A percentile compares a stretch with the other conserved stretches of the same genome.
Conservation (phyloP, 2,797 vertebrate species). For the Centroberyx gerrardi region DNA sequence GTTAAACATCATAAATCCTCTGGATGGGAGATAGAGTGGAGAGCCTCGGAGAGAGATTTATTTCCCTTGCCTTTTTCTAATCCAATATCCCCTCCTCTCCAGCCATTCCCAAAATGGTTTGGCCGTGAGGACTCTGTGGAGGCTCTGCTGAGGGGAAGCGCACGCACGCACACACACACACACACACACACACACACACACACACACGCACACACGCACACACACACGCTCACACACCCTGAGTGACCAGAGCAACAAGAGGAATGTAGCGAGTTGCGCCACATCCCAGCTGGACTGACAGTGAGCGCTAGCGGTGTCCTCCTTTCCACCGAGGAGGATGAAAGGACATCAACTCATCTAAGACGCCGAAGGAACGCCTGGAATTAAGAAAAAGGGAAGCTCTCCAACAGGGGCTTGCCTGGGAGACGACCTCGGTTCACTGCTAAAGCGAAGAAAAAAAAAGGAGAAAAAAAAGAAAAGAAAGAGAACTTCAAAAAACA, state of each 20-base stretch:
- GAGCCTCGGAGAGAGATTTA: conserved; percentile 82
- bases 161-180: conserved; percentile 46
- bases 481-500: conserved; percentile 74
- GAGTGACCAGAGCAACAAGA: conserved; percentile 84
- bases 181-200: conserved; percentile 42
- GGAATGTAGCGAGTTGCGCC: conserved; percentile 83
- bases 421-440: conserved; percentile 79
- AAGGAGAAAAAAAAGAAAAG: conserved; percentile 25
- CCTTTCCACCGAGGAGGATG: conserved; percentile 80
- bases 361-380: conserved; percentile 79
- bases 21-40: conserved; percentile 77
- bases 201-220: conserved; percentile 42
- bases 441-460: conserved; percentile 71
- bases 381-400: conserved; percentile 83
- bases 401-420: conserved; percentile 79
- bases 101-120: conserved; percentile 80
- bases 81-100: conserved; percentile 80
- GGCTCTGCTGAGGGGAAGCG: conserved; percentile 73
- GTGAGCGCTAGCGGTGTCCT: conserved; percentile 80
- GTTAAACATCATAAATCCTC: conserved; percentile 84
- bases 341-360: conserved; percentile 81
- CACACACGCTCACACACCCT: conserved; percentile 72
- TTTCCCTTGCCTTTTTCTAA: conserved; percentile 81
- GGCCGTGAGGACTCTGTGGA: conserved; percentile 75
- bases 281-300: conserved; percentile 85